Conservation (phyloP, 2,888 invertebrate genomes). For the Malachius bipustulatus region DNA sequence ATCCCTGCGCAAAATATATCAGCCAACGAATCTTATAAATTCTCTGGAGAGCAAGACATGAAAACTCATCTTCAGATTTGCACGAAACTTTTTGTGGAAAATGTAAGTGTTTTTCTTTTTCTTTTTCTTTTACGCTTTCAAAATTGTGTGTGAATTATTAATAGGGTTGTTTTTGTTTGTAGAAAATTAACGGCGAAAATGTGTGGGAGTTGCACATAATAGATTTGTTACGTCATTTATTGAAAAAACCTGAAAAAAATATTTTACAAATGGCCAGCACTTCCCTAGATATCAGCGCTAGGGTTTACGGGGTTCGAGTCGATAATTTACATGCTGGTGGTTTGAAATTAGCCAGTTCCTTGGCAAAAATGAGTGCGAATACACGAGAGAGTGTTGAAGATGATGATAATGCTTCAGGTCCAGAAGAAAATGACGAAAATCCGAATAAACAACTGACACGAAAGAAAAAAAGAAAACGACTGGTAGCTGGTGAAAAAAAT, state of each 20-base stretch:
- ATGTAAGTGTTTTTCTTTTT: conserved; percentile 42
- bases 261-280: conserved; percentile 71
- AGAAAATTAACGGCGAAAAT: conserved; percentile 83
- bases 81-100: conserved; percentile 67
- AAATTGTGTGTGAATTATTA: conserved; percentile 1
- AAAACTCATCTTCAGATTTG: conserved; percentile 64
- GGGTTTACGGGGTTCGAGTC: conserved; percentile 78
- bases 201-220: conserved; percentile 80
- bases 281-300: conserved; percentile 77
- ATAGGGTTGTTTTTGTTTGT: conserved; percentile 24
- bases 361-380: conserved; percentile 32
- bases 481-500: conserved; percentile 19
- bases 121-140: background rate
- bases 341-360: conserved; percentile 61
- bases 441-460: conserved; percentile 17
- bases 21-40: conserved; percentile 18
- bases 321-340: conserved; percentile 75
- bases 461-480: conserved; percentile 20
- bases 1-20: conserved; percentile 11
- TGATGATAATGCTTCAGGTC: conserved; percentile 5
- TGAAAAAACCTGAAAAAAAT: conserved; percentile 58
- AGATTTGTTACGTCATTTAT: conserved; percentile 68
- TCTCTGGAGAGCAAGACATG: conserved; percentile 36
- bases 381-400: conserved; percentile 19
- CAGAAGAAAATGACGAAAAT: conserved; percentile 16